Evolutionary conservation across 2,797 vertebrate genomes (phyloP), one percentile per base, ranked within the genome.

Genomic region (Salmo trutta): DNA sequence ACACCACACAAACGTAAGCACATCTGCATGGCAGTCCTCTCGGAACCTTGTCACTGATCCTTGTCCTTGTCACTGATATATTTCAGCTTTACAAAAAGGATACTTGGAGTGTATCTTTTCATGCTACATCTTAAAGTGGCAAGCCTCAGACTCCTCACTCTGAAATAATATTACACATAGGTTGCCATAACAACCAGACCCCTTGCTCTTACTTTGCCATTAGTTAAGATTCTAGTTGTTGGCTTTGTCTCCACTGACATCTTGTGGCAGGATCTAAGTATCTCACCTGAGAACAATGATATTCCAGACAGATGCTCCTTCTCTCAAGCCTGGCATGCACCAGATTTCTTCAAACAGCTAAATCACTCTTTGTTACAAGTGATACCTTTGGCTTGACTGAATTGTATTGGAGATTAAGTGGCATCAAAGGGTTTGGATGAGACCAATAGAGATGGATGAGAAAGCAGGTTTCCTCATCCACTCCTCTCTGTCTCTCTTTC

Each of bases 1-100:
- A 98, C 97, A 0, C 97, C 97, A 77, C 97, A 98, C 85, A 98
- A 96, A 93, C 93, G 97, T 98, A 91, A 95, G 94, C 84, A 64
- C 14, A 31, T 29, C 10, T 68, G 21, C 7, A 5, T 12, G 59
- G 59, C 56, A 6, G 15, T 59, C n/a, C 56, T 3, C n/a, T 21
- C 19, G 56, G 56, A 59, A 10, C 0, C 41, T 47, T 47, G 8
- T 47, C 41, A 47, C 41, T 47, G 8, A 47, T 12, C 41, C 41
- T 47, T 47, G 41, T 47, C 10, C 41, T 12, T 47, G 41, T 47
- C 41, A 47, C 41, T 47, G 41, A 14, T 47, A 14, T 47, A 47
- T 12, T 77, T 64, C 65, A 27, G 64, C 5, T 17, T 59, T 19
- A 59, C 16, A 59, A 59, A 19, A 19, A 59, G 19, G 17, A 21